These are phyloP conservation scores for Anguilla megastoma DNA, from an alignment of 2,797 vertebrate genomes.

Conservation along the genomic window DNA sequence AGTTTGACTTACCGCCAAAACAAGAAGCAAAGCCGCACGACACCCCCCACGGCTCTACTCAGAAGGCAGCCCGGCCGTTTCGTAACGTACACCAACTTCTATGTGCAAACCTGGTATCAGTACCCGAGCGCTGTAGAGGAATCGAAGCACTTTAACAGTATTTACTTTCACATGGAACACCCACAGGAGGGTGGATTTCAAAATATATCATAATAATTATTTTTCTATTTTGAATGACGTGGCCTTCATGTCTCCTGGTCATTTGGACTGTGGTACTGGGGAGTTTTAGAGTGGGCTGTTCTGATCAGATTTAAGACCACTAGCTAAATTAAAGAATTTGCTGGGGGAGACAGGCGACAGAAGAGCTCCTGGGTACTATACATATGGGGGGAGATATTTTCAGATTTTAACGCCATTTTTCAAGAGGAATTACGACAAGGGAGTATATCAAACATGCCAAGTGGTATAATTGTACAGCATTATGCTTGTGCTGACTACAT, in stretches of 20 bases:
- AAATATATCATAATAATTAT: neutral
- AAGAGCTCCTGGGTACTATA: neutral
- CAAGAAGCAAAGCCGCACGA: neutral
- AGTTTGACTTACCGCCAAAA: slow-evolving; percentile 1
- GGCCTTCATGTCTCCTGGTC: neutral
- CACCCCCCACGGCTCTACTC: neutral
- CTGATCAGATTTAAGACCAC: slow-evolving; percentile 19
- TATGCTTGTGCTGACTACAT: neutral
- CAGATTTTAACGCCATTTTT: slow-evolving; percentile 24
- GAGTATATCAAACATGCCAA: slow-evolving; percentile 8
- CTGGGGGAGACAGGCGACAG: slow-evolving; percentile 3
- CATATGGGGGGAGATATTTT: slow-evolving; percentile 8
- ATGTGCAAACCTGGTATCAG: neutral
- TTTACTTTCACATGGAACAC: neutral
- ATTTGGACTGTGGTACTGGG: slow-evolving; percentile 6
- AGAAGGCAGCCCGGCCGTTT: neutral
- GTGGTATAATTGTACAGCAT: neutral
- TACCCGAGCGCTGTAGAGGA: neutral
- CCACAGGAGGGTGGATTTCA: neutral
- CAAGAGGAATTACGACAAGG: neutral
- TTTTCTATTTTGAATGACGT: neutral
- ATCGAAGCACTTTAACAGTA: neutral
- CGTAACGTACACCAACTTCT: neutral
- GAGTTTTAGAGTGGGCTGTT: slow-evolving; percentile 1
- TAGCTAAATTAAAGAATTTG: slow-evolving; percentile 28